Base-by-base conservation (phyloP, 1,140 invertebrate genomes). In the Heliconius melpomene region DNA sequence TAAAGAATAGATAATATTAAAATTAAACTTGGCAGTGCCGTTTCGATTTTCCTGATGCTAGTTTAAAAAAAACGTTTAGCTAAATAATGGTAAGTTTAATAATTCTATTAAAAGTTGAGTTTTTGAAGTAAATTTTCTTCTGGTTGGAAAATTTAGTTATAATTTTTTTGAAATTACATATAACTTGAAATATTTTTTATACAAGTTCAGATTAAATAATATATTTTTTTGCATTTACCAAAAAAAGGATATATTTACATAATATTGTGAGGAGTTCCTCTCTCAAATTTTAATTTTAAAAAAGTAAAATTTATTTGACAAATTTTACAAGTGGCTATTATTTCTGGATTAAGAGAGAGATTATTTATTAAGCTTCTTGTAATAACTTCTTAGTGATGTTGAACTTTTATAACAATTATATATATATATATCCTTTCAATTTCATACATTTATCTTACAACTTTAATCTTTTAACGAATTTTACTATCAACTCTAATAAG, bases 271-370 rank as follows among this genome's bases (percentile, higher is more conserved):
- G 32, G 32, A 36, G 32, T 36, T 36, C 6, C 32, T 36, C 7
- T 36, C 32, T 32, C 0, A 32, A 36, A 36, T 36, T 36, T 36
- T 36, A 36, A 36, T 36, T 36, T 36, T 36, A 1, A 36, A 36
- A 7, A 36, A 7, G 32, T 36, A 32, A 32, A 7, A 0, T 32
- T 32, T 32, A 7, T 32, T 32, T 32, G 7, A 13, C 26, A 60
- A 66, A 26, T 66, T 13, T 6, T 29, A 66, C 3, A 66, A 16
- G 26, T 29, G 60, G 11, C 23, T 6, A 57, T 57, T 57, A 66
- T 29, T 26, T 29, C 6, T 11, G 60, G 60, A 66, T 66, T 66
- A 66, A 66, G 60, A 66, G 60, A 66, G 60, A 66, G 60, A 66
- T 66, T 66, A 29, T 66, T 66, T 66, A 13, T 18, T 66, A 66